Base-by-base conservation (phyloP, 2,888 invertebrate genomes). In the Margaritifera margaritifera region DNA sequence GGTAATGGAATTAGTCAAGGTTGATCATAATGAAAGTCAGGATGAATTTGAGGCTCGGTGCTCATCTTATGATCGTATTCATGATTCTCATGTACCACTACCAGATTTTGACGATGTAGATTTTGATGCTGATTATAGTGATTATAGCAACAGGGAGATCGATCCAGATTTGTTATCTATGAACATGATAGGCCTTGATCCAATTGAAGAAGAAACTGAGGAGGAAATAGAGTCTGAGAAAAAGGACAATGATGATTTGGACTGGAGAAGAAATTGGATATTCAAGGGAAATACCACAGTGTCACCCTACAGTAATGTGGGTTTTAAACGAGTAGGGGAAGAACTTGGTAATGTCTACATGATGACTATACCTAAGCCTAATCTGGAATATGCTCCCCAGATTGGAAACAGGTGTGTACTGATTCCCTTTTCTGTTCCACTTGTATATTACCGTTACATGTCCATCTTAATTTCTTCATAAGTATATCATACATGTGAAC, bases 161-260 rank as follows among this genome's bases (percentile, higher is more conserved):
- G 86, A 86, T 57, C 85, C 86, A 19, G 86, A 86, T 73, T 67
- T 85, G 71, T 69, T 81, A 67, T 84, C 84, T 18, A 81, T 86
- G 83, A 85, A 86, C 77, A 42, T 42, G 42, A 42, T 42, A 2
- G 42, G 42, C 42, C 76, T 86, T 6, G 82, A 80, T 20, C 81
- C 83, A 19, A 86, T 86, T 56, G 72, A 80, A 5, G 86, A 85
- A 69, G 85, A 85, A 68, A 84, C 83, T 22, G 84, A 84, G 70
- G 86, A 86, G 69, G 82, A 82, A 67, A 53, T 80, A 19, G 81
- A 78, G 56, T 79, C 81, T 62, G 84, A 83, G 55, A 78, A 77
- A 19, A 69, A 74, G 3, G 77, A 76, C 15, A 77, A 79, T 20
- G 58, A 67, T 20, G 71, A 71, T 52, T 63, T 62, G 25, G 70